Percentiles rank a stretch among this genome's conserved stretches.
Evolutionary conservation across 1,140 invertebrate genomes (phyloP).

Genomic region (Ceratina calcarata): DNA sequence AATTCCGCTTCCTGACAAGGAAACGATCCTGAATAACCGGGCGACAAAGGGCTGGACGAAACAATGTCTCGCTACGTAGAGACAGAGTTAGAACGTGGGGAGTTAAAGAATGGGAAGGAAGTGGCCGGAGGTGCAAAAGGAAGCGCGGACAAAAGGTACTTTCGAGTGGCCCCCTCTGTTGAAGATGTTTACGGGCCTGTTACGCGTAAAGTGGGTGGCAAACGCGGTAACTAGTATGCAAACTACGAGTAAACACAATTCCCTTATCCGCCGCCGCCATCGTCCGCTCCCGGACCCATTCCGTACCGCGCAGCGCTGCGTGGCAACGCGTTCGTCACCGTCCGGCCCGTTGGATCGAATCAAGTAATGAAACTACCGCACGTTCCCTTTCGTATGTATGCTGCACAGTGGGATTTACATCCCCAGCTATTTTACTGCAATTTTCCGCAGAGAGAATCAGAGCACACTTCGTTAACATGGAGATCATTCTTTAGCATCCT

Average conservation of each 20-base stretch:
- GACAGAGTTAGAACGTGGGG: neutral
- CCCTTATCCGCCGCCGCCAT: slow-evolving; percentile 67
- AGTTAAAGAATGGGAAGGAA: slow-evolving; percentile 46
- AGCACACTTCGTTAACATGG: no score
- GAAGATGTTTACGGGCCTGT: slow-evolving; percentile 76
- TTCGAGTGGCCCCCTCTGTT: slow-evolving; percentile 64
- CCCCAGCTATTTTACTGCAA: no score
- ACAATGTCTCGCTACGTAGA: neutral
- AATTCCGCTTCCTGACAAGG: neutral
- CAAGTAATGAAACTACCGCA: slow-evolving; percentile 34
- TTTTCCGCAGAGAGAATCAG: no score
- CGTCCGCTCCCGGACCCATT: slow-evolving; percentile 24
- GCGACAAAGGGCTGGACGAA: slow-evolving; percentile 17
- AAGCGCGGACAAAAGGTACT: slow-evolving; percentile 63
- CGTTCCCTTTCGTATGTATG: neutral
- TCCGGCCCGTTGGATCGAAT: slow-evolving; percentile 43
- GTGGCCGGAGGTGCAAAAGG: slow-evolving; percentile 35
- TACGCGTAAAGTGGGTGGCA: slow-evolving; percentile 68
- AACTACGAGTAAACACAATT: slow-evolving; percentile 78
- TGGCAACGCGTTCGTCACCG: slow-evolving; percentile 40
- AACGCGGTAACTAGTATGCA: slow-evolving; percentile 74
- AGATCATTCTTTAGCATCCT: no score
- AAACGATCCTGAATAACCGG: slow-evolving; percentile 2
- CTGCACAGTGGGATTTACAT: no score
- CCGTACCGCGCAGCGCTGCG: slow-evolving; percentile 14